Evolutionary conservation across 2,888 invertebrate species (phyloP), one percentile per base, ranked within the genome.

Genomic region (Diarsia mendica): DNA sequence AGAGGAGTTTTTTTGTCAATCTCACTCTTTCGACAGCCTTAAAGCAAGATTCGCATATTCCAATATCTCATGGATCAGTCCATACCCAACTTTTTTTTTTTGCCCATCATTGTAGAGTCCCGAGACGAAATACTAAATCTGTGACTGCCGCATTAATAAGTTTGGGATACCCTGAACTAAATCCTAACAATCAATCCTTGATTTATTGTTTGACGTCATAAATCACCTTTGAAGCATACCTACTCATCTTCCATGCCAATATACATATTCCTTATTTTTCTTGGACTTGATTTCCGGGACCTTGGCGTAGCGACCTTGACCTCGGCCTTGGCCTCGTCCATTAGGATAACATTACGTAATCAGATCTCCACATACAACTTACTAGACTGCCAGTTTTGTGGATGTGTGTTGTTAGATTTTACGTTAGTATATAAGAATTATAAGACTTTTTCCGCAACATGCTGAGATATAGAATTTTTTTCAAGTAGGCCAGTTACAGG

Each of bases 241-340:
- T 33, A 65, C 39, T 49, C 15, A 77, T 18, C 10, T 44, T 44
- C 58, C 58, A 23, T 72, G n/a, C 39, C 48, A 55, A 79, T 28
- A 79, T n/a, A 69, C 11, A 18, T 44, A 44, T 49, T 44, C 49
- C n/a, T 58, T 20, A 20, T 15, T 75, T 44, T 75, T 33, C 49
- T 75, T 53, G 11, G 39, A 58, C 18, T 48, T 79, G 55, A 55
- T 55, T 55, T 55, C n/a, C 49, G 28, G 15, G n/a, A 58, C n/a
- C 58, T 79, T 49, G 18, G 79, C 18, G 13, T n/a, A 46, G 15
- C 44, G 6, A 11, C 80, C 55, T 71, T 71, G 58, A 80, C 44
- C 72, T 79, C 5, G 20, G 1, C 72, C 72, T 71, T 58, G 49
- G 23, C 8, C 28, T 0, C 76, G 3, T 3, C 15, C 15, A 44